Base-by-base conservation (phyloP, 2,888 invertebrate genomes). In the Pristionchus fissidentatus region DNA sequence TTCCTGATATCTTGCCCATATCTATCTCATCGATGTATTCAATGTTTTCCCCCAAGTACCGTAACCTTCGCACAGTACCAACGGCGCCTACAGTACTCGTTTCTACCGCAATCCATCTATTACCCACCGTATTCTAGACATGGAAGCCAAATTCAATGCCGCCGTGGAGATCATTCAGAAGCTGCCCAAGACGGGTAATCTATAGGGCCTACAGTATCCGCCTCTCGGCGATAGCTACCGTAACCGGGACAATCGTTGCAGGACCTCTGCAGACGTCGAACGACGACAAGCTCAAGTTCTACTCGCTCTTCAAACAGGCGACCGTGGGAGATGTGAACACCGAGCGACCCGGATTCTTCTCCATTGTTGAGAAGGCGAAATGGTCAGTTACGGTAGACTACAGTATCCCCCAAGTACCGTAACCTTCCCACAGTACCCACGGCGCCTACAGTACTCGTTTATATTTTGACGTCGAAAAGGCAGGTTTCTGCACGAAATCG, bases 151-250 rank as follows among this genome's bases (percentile, higher is more conserved):
- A 62, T 91, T 91, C 84, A 85, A 91, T 66, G 91, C 91, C 8
- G 91, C 91, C 35, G 91, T 91, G n/a, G 90, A 91, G 73, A 91
- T 91, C 79, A 90, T 91, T n/a, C 91, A 91, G 83, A 91, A 92
- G 84, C 85, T 91, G 75, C 91, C 91, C 62, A 91, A 91, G 84
- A 87, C 88, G 10, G 91, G 91, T 89, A 19, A 49, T 49, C 49
- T 49, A 19, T n/a, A n/a, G n/a, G n/a, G n/a, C n/a, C n/a, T n/a
- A n/a, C n/a, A n/a, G n/a, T n/a, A n/a, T n/a, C n/a, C n/a, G n/a
- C n/a, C n/a, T n/a, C n/a, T n/a, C n/a, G n/a, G n/a, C n/a, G n/a
- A n/a, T n/a, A 8, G 3, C 66, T 66, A 66, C 66, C 66, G 66
- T 66, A 66, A 66, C n/a, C 35, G n/a, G 1, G n/a, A n/a, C 13